Conservation (phyloP, 2,888 invertebrate species). For the Tenthredo distinguenda region DNA sequence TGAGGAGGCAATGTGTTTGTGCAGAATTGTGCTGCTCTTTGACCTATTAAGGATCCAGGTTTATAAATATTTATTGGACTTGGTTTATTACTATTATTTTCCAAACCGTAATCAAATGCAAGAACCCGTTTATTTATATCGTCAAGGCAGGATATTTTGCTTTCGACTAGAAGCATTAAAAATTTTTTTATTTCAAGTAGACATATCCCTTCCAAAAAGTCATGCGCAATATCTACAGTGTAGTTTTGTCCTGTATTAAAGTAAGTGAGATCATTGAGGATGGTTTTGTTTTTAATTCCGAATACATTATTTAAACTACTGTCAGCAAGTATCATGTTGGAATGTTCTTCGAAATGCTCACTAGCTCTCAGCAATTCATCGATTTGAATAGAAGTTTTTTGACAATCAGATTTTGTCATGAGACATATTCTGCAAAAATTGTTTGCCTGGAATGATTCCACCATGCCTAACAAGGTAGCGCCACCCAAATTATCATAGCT, state of each 20-base stretch:
- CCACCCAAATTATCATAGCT: slow-evolving; percentile 58
- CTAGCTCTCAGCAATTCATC: slow-evolving; percentile 50
- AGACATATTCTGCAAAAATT: slow-evolving; percentile 61
- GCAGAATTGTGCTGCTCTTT: slow-evolving; percentile 56
- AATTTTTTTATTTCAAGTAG: slow-evolving; percentile 57
- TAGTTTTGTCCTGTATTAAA: slow-evolving; percentile 55
- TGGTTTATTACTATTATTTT: slow-evolving; percentile 45
- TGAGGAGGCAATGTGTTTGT: slow-evolving; percentile 54
- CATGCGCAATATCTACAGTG: slow-evolving; percentile 58
- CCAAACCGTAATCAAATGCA: slow-evolving; percentile 54
- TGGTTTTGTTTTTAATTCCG: slow-evolving; percentile 52
- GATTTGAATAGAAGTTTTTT: slow-evolving; percentile 50
- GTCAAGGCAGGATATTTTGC: slow-evolving; percentile 24
- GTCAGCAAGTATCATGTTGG: slow-evolving; percentile 9
- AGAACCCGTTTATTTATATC: slow-evolving; percentile 53
- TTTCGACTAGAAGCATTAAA: slow-evolving; percentile 47
- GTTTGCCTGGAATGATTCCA: slow-evolving; percentile 59
- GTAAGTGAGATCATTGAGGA: slow-evolving; percentile 51
- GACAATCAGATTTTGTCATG: slow-evolving; percentile 52
- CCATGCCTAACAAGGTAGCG: slow-evolving; percentile 56
- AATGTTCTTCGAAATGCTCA: slow-evolving; percentile 43
- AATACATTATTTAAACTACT: slow-evolving; percentile 43
- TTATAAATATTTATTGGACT: slow-evolving; percentile 51
- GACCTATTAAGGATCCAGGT: slow-evolving; percentile 51
- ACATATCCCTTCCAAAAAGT: slow-evolving; percentile 57